A percentile compares a stretch with the other conserved stretches of the same genome.
Conservation (phyloP, 2,888 invertebrate genomes). For the Acronicta leporina region DNA sequence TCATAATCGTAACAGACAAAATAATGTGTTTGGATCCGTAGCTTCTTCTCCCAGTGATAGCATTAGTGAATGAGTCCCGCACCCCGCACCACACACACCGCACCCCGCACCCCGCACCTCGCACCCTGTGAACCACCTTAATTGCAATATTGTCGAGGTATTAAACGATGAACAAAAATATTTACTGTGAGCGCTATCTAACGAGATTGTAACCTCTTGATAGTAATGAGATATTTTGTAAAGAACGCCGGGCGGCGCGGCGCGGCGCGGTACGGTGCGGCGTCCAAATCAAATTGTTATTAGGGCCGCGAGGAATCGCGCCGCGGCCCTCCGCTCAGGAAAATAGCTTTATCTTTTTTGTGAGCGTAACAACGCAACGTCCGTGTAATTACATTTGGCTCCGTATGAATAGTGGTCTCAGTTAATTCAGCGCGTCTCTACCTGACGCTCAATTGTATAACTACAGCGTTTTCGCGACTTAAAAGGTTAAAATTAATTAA, state of each 20-base stretch:
- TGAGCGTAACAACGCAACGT: constrained; percentile 3
- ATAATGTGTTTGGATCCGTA: too few species aligned
- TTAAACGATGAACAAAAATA: constrained; percentile 27
- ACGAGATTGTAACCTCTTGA: constrained; percentile 34
- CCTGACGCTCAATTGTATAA: constrained; percentile 59
- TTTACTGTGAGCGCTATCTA: constrained; percentile 14
- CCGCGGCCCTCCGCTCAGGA: background rate
- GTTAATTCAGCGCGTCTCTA: constrained; percentile 13
- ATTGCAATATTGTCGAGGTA: constrained; percentile 4
- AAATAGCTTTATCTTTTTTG: constrained; percentile 23
- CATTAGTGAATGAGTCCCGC: too few species aligned
- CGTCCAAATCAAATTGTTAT: constrained; percentile 35
- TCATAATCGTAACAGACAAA: too few species aligned
- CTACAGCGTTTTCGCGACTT: constrained; percentile 52
- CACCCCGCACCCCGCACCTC: background rate
- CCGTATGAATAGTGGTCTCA: constrained; percentile 30
- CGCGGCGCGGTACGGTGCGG: background rate
- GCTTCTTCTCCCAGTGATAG: too few species aligned
- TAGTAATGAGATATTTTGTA: constrained; percentile 48
- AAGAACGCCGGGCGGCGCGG: constrained; percentile 10
- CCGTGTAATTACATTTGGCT: constrained; percentile 33
- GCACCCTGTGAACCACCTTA: background rate
- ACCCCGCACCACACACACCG: too few species aligned
- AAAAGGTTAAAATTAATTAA: constrained; percentile 77
- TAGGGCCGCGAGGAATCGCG: constrained; percentile 3